phyloP scores from a whole-genome alignment of 2,797 vertebrate species.

The Luscinia luscinia region DNA sequence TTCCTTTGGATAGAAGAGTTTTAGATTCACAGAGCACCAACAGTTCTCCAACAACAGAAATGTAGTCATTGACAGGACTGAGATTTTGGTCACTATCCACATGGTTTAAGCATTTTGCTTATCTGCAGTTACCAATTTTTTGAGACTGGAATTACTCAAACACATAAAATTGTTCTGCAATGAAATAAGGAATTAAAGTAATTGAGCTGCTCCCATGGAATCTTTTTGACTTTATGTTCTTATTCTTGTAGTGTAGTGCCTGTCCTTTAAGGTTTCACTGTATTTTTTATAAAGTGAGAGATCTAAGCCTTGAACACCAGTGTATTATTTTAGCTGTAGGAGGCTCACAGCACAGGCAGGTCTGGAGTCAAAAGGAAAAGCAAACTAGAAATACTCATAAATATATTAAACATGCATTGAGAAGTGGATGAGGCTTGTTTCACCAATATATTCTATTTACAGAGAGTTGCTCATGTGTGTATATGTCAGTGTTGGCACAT shows the following conservation, averaged over 20 bases:
- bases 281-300: neutral
- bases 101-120: neutral
- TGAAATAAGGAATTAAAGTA: neutral
- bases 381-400: neutral
- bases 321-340: neutral
- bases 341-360: neutral
- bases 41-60: neutral
- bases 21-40: neutral
- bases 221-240: neutral
- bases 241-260: neutral
- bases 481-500: neutral
- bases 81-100: neutral
- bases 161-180: neutral
- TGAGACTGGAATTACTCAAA: neutral
- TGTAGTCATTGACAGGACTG: neutral
- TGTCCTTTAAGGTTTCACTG: neutral
- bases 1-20: neutral
- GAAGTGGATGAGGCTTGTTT: neutral
- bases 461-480: neutral
- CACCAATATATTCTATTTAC: neutral
- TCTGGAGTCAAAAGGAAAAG: neutral
- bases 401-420: neutral
- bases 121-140: neutral
- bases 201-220: neutral
- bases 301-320: neutral